Evolutionary conservation across 35 echinoderm and acorn worm genomes (phyloP).

Genomic region (Antedon bifida): DNA sequence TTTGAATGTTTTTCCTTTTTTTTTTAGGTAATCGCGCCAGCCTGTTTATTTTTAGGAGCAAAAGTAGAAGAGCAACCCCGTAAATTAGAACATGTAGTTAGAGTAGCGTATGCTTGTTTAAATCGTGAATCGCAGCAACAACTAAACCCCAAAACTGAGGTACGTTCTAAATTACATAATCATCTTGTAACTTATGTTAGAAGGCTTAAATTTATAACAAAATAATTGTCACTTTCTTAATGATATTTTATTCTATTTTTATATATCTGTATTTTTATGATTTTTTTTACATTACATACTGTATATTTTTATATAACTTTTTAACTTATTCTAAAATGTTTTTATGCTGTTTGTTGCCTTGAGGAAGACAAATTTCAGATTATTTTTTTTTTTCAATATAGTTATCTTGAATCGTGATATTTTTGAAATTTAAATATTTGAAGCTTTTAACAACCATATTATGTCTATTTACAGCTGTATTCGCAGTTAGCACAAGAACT

Average conservation of each 20-base stretch:
- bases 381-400: too few species aligned
- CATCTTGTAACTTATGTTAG: too few species aligned
- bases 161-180: slow-evolving; percentile 27
- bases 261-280: too few species aligned
- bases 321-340: too few species aligned
- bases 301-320: too few species aligned
- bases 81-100: slow-evolving; percentile 95
- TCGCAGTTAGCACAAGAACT: slow-evolving; percentile 78
- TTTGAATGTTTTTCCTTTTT: not conserved
- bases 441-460: too few species aligned
- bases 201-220: not conserved
- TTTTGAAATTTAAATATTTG: too few species aligned
- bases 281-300: too few species aligned
- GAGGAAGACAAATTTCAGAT: too few species aligned
- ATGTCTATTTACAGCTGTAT: slow-evolving; percentile 39
- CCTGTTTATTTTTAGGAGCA: slow-evolving; percentile 78
- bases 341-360: too few species aligned
- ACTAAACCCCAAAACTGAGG: slow-evolving; percentile 82
- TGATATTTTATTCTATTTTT: too few species aligned
- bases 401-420: too few species aligned
- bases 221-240: not conserved
- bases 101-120: slow-evolving; percentile 79
- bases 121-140: slow-evolving; percentile 61
- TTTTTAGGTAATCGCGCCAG: slow-evolving; percentile 71
- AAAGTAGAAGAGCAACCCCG: slow-evolving; percentile 98